Percentiles rank a stretch among this genome's conserved stretches.
phyloP scores from a whole-genome alignment of 1,140 invertebrate species.

The Procambarus virginalis region DNA sequence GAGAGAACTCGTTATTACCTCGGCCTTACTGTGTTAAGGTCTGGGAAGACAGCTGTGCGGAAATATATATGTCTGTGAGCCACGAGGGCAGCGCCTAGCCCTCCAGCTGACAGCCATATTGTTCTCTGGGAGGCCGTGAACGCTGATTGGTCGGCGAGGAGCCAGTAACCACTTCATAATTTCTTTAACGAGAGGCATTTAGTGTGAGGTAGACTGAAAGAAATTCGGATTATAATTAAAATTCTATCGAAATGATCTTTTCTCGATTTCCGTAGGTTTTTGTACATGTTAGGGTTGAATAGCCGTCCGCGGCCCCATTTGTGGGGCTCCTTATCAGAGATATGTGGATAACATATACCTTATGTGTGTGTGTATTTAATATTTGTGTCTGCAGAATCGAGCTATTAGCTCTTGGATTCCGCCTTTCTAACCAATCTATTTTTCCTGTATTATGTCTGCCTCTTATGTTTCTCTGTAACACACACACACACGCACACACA shows the following conservation, averaged over 20 bases:
- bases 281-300: too few relatives aligned
- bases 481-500: too few relatives aligned
- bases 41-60: background rate
- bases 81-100: background rate
- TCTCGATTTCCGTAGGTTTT: too few relatives aligned
- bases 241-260: background rate
- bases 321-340: too few relatives aligned
- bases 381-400: too few relatives aligned
- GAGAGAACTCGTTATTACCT: background rate
- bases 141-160: slow-evolving; percentile 50
- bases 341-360: too few relatives aligned
- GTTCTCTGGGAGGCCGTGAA: slow-evolving; percentile 40
- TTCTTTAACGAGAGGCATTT: slow-evolving; percentile 44
- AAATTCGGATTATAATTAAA: background rate
- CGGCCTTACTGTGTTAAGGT: background rate
- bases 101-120: slow-evolving; percentile 55
- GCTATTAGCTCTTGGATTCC: too few relatives aligned
- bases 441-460: too few relatives aligned
- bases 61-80: background rate
- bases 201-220: slow-evolving; percentile 6
- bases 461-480: too few relatives aligned
- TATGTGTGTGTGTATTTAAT: too few relatives aligned
- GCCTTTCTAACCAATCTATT: too few relatives aligned
- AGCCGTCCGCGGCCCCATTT: too few relatives aligned
- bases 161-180: slow-evolving; percentile 58